phyloP scores from a whole-genome alignment of 1,140 invertebrate genomes.

The Drosophila nigrodunni region DNA sequence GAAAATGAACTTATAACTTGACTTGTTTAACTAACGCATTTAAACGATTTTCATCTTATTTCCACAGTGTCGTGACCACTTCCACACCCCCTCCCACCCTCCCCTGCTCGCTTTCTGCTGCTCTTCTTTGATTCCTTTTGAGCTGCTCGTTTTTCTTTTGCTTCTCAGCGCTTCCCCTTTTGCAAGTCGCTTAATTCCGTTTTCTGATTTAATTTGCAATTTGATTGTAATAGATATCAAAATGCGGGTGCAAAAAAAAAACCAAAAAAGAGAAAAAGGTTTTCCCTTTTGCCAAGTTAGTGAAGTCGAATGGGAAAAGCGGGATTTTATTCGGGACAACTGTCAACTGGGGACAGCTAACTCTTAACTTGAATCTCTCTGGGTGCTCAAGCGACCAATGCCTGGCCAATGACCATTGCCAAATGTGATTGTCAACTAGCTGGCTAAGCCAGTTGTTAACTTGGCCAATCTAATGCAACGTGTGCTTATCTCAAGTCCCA shows the following conservation, averaged over 20 bases:
- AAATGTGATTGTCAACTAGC: conserved; percentile 73
- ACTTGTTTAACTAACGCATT: conserved; percentile 83
- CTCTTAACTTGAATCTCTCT: conserved; percentile 20
- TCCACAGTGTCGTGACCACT: conserved; percentile 21
- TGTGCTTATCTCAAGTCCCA: conserved; percentile 7
- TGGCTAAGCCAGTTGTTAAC: conserved; percentile 34
- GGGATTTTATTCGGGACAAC: not conserved
- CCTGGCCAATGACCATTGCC: conserved; percentile 44
- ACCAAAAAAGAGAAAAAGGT: conserved; percentile 10
- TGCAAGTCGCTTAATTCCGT: conserved; percentile 37
- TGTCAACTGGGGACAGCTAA: conserved; percentile 38
- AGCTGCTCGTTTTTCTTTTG: not conserved
- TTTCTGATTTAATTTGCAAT: conserved; percentile 78
- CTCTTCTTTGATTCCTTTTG: not conserved
- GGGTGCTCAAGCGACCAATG: conserved; percentile 28
- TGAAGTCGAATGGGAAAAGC: not conserved
- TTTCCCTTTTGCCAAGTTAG: conserved; percentile 10
- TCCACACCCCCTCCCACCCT: conserved; percentile 4
- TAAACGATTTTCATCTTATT: conserved; percentile 73
- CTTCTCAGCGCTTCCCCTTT: conserved; percentile 15
- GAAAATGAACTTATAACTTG: conserved; percentile 82
- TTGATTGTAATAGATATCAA: conserved; percentile 80
- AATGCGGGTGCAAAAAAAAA: conserved; percentile 51
- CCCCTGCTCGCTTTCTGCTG: not conserved
- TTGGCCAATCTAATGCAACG: conserved; percentile 8